Evolutionary conservation across 2,113 vertebrate genomes (phyloP).

Genomic region (Hypomesus transpacificus): DNA sequence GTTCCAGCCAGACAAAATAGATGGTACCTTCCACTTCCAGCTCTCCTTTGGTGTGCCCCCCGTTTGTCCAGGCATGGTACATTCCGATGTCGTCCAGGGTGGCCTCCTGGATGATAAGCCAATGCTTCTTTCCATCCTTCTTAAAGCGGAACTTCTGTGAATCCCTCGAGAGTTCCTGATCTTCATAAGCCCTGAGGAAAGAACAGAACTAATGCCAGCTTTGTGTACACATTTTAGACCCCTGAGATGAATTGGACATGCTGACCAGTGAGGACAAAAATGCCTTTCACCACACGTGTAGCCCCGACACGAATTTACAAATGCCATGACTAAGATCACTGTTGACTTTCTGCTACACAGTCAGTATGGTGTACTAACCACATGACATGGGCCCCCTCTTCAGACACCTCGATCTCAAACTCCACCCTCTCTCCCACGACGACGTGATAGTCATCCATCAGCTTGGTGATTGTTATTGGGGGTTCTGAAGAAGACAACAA

Average conservation of each 20-base stretch:
- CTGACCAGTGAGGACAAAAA: too few relatives aligned
- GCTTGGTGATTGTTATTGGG: slow-evolving; percentile 78
- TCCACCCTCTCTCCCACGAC: slow-evolving; percentile 85
- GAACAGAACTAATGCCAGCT: slow-evolving; percentile 1
- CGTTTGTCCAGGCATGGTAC: slow-evolving; percentile 83
- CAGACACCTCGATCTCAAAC: slow-evolving; percentile 84
- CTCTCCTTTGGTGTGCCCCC: slow-evolving; percentile 86
- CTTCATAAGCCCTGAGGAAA: slow-evolving; percentile 79
- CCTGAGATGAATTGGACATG: not conserved
- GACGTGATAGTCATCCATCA: slow-evolving; percentile 88
- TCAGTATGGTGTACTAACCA: slow-evolving; percentile 71
- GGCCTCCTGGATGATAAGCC: slow-evolving; percentile 81
- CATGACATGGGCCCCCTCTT: slow-evolving; percentile 86
- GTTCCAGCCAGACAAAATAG: not conserved
- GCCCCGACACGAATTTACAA: too few relatives aligned
- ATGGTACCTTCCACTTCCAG: slow-evolving; percentile 83
- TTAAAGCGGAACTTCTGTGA: slow-evolving; percentile 79
- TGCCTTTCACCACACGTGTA: too few relatives aligned
- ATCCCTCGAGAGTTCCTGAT: slow-evolving; percentile 77
- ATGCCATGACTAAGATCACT: too few relatives aligned
- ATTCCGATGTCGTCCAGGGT: slow-evolving; percentile 74
- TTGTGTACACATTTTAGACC: slow-evolving; percentile 3
- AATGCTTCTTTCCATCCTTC: slow-evolving; percentile 84
- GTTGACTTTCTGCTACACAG: too few relatives aligned
- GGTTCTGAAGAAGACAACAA: slow-evolving; percentile 69